phyloP scores from a whole-genome alignment of 1,140 invertebrate species.

The Cotesia typhae region DNA sequence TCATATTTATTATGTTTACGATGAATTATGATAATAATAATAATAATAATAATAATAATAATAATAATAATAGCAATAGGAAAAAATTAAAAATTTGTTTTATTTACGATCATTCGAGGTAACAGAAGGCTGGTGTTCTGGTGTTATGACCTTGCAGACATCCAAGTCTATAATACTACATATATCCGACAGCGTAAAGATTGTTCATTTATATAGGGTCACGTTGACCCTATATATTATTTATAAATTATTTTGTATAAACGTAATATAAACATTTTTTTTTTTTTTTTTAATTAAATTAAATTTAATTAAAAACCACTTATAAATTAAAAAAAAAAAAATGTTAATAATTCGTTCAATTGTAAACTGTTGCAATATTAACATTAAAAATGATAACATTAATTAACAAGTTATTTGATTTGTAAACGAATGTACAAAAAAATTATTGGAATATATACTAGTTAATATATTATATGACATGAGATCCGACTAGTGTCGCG shows the following conservation, averaged over 20 bases:
- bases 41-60: slow-evolving; percentile 1
- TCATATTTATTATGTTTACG: slow-evolving; percentile 22
- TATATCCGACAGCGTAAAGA: slow-evolving; percentile 16
- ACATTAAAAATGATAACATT: too few relatives aligned
- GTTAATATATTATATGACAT: too few relatives aligned
- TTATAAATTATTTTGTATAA: too few relatives aligned
- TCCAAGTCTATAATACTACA: background rate
- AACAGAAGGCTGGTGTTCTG: slow-evolving; percentile 28
- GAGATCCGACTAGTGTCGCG: slow-evolving; percentile 24
- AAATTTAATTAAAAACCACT: too few relatives aligned
- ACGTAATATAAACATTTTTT: too few relatives aligned
- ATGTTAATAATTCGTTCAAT: too few relatives aligned
- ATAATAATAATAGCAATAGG: slow-evolving; percentile 21
- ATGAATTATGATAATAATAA: slow-evolving; percentile 1
- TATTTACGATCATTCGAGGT: slow-evolving; percentile 33
- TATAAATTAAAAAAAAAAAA: too few relatives aligned
- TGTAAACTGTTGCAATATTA: too few relatives aligned
- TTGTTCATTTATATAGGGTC: background rate
- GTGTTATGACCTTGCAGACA: slow-evolving; percentile 27
- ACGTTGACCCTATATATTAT: background rate
- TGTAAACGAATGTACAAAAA: too few relatives aligned
- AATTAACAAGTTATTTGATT: too few relatives aligned
- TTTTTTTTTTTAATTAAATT: too few relatives aligned
- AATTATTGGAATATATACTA: too few relatives aligned
- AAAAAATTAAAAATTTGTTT: slow-evolving; percentile 6